A percentile compares a stretch with the other conserved stretches of the same genome.
phyloP scores from a whole-genome alignment of 2,113 vertebrate genomes.

The Burhinus bistriatus region DNA sequence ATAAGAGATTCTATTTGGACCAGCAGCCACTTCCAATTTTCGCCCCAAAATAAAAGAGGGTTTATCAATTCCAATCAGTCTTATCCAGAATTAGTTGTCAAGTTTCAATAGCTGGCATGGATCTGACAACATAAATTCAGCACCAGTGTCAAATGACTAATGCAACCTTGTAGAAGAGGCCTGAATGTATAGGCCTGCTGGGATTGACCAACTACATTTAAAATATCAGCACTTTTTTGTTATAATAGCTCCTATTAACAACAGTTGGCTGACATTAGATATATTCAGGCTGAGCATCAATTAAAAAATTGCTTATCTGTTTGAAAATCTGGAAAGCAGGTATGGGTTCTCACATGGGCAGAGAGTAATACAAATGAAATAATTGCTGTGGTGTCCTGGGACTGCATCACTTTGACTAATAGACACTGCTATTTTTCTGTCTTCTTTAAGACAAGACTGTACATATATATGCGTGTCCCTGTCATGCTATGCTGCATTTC shows the following conservation, averaged over 20 bases:
- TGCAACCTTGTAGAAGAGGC: slow-evolving; percentile 36
- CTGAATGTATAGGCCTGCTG: slow-evolving; percentile 23
- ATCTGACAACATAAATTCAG: slow-evolving; percentile 74
- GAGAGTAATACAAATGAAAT: slow-evolving; percentile 60
- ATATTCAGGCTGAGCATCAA: slow-evolving; percentile 67
- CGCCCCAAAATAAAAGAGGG: slow-evolving; percentile 68
- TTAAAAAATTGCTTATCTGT: slow-evolving; percentile 75
- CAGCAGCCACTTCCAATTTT: slow-evolving; percentile 76
- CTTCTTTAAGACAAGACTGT: slow-evolving; percentile 46
- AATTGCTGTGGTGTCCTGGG: slow-evolving; percentile 61
- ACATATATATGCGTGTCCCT: neutral
- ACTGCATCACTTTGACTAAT: slow-evolving; percentile 66
- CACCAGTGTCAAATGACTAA: slow-evolving; percentile 66
- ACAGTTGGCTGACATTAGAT: slow-evolving; percentile 73
- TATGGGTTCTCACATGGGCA: slow-evolving; percentile 39
- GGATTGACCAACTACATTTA: slow-evolving; percentile 60
- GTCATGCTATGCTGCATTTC: slow-evolving; percentile 3
- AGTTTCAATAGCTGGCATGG: slow-evolving; percentile 76
- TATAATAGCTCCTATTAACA: slow-evolving; percentile 73
- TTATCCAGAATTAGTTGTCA: slow-evolving; percentile 82
- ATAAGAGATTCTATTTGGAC: slow-evolving; percentile 81
- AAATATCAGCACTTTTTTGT: slow-evolving; percentile 71
- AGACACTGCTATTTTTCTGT: slow-evolving; percentile 48
- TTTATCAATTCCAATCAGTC: slow-evolving; percentile 80
- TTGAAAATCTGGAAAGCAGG: slow-evolving; percentile 62